Base-by-base conservation (phyloP, 2,888 invertebrate genomes). In the Desoria tigrina region DNA sequence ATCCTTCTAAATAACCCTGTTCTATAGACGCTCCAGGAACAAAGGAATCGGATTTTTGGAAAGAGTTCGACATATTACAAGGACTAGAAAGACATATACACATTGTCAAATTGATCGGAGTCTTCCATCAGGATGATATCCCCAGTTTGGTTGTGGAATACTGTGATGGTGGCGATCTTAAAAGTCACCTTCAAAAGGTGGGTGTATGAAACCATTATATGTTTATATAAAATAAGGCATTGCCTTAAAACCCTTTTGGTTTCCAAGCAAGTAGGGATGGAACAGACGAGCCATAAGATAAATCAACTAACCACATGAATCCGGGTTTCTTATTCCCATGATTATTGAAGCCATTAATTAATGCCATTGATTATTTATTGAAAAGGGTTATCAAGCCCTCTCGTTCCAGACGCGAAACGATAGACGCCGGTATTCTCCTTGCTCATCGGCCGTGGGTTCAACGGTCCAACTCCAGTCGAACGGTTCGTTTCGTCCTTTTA, bases 51-150 rank as follows among this genome's bases (percentile, higher is more conserved):
- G 60, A 32, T 28, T 71, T 74, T 63, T 71, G 72, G 73, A 74
- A 74, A 42, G 76, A 76, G 64, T 76, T 74, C 49, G 70, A 76
- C 57, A 76, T 76, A 53, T 65, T 76, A 24, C 71, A 71, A 45
- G 67, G 63, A 60, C 65, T 76, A 18, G 76, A 70, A 24, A 66
- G 67, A 11, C 62, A 72, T 61, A 49, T 54, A 6, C 71, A 76
- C 28, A 69, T 76, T 9, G 74, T 76, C n/a, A 71, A 73, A 14
- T 60, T 76, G 0, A 61, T 72, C n/a, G 76, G 76, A n/a, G n/a
- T n/a, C n/a, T n/a, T n/a, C n/a, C n/a, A n/a, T n/a, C n/a, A n/a
- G n/a, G n/a, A n/a, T 32, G 32, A 7, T 32, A 11, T 64, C 14
- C 72, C 73, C 6, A 68, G 72, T 7, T 68, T 76, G 4, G 70